These are phyloP conservation scores for Pardalotus punctatus DNA, from an alignment of 2,113 vertebrate genomes.

Conservation along the genomic window DNA sequence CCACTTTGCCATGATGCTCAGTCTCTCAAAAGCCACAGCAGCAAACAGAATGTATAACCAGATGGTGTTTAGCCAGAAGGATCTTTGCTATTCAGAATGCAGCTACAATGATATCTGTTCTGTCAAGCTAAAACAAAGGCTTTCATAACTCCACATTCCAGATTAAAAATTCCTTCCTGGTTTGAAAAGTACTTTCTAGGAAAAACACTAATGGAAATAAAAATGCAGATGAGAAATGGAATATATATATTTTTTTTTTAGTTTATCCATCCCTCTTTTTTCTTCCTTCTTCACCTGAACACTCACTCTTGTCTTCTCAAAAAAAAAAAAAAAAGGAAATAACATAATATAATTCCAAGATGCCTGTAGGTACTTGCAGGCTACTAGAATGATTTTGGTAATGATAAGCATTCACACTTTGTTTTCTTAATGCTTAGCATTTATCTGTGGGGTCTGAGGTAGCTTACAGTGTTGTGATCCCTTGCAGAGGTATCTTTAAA, in stretches of 20 bases:
- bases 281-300: background rate
- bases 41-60: conserved; percentile 56
- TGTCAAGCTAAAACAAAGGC: conserved; percentile 64
- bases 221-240: conserved; percentile 5
- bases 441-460: background rate
- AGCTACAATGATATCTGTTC: conserved; percentile 28
- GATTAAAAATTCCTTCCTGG: conserved; percentile 43
- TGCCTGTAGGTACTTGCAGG: background rate
- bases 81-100: conserved; percentile 30
- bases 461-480: background rate
- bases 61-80: conserved; percentile 57
- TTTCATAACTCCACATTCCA: conserved; percentile 15
- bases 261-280: background rate
- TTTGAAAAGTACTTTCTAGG: conserved; percentile 15
- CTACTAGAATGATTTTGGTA: background rate
- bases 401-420: background rate
- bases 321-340: background rate
- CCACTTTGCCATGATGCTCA: conserved; percentile 31
- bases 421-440: background rate
- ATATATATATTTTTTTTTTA: background rate
- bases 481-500: background rate
- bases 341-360: background rate
- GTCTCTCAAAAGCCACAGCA: conserved; percentile 51
- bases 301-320: background rate
- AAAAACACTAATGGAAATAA: conserved; percentile 7